phyloP scores from a whole-genome alignment of 2,888 invertebrate species.

The Caenorhabditis zanzibari region DNA sequence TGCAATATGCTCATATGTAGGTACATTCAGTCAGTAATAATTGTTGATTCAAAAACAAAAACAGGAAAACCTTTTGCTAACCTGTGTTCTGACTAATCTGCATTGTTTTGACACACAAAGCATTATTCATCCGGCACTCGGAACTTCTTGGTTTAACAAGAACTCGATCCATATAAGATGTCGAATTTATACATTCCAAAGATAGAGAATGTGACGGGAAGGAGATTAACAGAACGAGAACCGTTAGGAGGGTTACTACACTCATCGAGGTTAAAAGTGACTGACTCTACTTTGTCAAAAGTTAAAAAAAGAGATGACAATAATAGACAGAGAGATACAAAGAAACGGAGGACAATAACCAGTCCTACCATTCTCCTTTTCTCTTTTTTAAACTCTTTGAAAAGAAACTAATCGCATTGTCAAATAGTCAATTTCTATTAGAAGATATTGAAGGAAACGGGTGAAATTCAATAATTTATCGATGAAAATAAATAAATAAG shows the following conservation, averaged over 20 bases:
- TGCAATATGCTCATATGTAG: neutral
- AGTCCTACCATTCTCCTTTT: constrained; percentile 19
- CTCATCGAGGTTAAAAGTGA: constrained; percentile 33
- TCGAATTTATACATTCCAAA: constrained; percentile 60
- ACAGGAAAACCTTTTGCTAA: neutral
- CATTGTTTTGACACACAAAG: constrained; percentile 62
- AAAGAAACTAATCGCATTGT: constrained; percentile 42
- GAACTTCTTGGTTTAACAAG: constrained; percentile 42
- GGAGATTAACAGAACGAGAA: constrained; percentile 6
- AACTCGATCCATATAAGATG: constrained; percentile 53
- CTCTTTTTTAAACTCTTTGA: constrained; percentile 21
- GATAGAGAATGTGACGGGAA: constrained; percentile 2
- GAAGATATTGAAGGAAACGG: neutral
- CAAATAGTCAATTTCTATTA: constrained; percentile 34
- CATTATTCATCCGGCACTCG: constrained; percentile 26
- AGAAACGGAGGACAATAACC: constrained; percentile 45
- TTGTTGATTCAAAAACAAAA: too few species aligned
- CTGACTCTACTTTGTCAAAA: constrained; percentile 22
- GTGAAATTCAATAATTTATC: constrained; percentile 9
- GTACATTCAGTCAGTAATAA: too few species aligned
- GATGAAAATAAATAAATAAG: constrained; percentile 35
- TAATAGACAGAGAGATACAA: constrained; percentile 19
- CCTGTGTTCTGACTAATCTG: constrained; percentile 54
- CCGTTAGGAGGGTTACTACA: constrained; percentile 9
- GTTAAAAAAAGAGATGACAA: constrained; percentile 24